A percentile compares a stretch with the other conserved stretches of the same genome.
phyloP scores from a whole-genome alignment of 2,113 vertebrate species.

The Trachemys scripta region DNA sequence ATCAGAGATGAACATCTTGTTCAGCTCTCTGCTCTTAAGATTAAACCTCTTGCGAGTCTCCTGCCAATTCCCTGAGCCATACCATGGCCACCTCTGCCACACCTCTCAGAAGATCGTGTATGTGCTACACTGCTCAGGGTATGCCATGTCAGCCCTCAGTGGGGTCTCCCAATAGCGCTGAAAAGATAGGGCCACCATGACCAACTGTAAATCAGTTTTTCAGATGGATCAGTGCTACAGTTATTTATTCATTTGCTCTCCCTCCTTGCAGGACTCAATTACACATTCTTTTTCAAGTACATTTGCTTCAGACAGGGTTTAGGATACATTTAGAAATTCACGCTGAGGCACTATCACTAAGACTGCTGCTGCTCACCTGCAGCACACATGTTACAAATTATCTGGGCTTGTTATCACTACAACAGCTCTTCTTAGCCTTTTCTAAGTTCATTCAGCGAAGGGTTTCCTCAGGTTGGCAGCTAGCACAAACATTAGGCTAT shows the following conservation, averaged over 20 bases:
- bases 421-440: neutral
- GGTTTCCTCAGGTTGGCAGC: slow-evolving; percentile 14
- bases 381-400: neutral
- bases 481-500: neutral
- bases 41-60: slow-evolving; percentile 19
- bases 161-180: neutral
- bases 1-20: neutral
- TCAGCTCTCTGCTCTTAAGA: neutral
- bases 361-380: neutral
- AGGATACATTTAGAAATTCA: slow-evolving; percentile 15
- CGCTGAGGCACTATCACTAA: neutral
- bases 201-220: neutral
- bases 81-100: neutral
- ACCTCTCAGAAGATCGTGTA: neutral
- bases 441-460: neutral
- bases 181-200: neutral
- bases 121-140: neutral
- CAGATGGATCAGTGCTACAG: neutral
- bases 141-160: neutral
- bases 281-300: neutral
- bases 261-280: neutral
- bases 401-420: neutral
- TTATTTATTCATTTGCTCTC: slow-evolving; percentile 6
- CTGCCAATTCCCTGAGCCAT: neutral
- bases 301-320: neutral